Base-by-base conservation (phyloP, 37 sponge, comb jelly and placozoan genomes). In the Axinella damicornis region DNA sequence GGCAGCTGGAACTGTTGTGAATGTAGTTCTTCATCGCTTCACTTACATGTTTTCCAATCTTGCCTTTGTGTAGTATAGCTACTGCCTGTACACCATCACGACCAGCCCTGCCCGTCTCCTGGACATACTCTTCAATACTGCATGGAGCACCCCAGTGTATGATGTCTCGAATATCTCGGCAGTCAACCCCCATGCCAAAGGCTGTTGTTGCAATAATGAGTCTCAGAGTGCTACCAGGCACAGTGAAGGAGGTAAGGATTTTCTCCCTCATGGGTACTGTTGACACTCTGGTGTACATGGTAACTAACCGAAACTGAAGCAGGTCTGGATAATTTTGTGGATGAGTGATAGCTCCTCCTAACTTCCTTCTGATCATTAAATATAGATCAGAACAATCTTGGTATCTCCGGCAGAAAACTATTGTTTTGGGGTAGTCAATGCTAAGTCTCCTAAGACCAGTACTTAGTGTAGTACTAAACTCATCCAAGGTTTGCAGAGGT, bases 121-220 rank as follows among this genome's bases (percentile, higher is more conserved):
- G 85, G 12, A 65, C 77, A 64, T 74, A 84, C 5, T 65, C 35
- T 53, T 84, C 85, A 24, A 74, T 53, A 36, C 28, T 31, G 12
- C 18, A n/a, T 65, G 85, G 76, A 19, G 57, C n/a, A 16, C 77
- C 85, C 67, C 67, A 75, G 53, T 84, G 85, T 33, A 84, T 17
- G 2, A 76, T 52, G 24, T 46, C 28, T 13, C 71, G 76, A 31
- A 84, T 53, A 65, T 84, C 68, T 5, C 38, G 61, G 61, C 74
- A 83, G 41, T 74, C 84, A 32, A 83, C 31, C 0, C 85, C 85
- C 38, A 84, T 19, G 2, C 85, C 85, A 76, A 74, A 84, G 24
- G 85, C 76, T 24, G 36, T 57, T 28, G 82, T 81, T 9, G 82
- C 82, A 32, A 68, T 71, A 0, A 80, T 5, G 30, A 69, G 11